Evolutionary conservation across 2,888 invertebrate species (phyloP).

Genomic region (Ernsta delagoae): DNA sequence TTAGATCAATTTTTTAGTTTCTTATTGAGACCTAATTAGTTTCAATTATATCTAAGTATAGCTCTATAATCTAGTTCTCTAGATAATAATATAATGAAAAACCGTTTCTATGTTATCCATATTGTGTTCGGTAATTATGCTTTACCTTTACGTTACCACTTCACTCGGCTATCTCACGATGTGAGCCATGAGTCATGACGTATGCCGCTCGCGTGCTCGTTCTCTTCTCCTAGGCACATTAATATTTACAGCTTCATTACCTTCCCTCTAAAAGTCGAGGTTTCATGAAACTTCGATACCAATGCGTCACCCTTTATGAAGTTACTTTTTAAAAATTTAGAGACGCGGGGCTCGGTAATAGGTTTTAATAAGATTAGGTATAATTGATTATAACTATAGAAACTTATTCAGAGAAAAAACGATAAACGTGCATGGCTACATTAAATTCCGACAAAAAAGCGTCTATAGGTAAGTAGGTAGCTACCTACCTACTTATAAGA

Average conservation of each 20-base stretch:
- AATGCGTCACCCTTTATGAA: constrained; percentile 9
- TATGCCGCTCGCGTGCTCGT: constrained; percentile 10
- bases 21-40: no score
- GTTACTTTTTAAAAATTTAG: constrained; percentile 26
- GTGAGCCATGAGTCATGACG: constrained; percentile 5
- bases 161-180: background rate
- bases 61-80: no score
- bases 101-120: no score
- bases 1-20: no score
- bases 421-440: no score
- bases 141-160: background rate
- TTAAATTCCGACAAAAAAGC: no score
- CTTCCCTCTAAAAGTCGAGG: constrained; percentile 25
- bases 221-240: constrained; percentile 16
- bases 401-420: no score
- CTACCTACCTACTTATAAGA: no score
- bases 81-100: no score
- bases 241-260: constrained; percentile 32
- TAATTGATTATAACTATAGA: background rate
- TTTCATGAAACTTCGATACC: constrained; percentile 20
- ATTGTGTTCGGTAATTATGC: background rate
- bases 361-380: background rate
- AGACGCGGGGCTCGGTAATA: background rate
- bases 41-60: no score
- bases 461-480: no score